These are phyloP conservation scores for Xiphophorus birchmanni DNA, from an alignment of 2,797 vertebrate genomes.

Conservation along the genomic window DNA sequence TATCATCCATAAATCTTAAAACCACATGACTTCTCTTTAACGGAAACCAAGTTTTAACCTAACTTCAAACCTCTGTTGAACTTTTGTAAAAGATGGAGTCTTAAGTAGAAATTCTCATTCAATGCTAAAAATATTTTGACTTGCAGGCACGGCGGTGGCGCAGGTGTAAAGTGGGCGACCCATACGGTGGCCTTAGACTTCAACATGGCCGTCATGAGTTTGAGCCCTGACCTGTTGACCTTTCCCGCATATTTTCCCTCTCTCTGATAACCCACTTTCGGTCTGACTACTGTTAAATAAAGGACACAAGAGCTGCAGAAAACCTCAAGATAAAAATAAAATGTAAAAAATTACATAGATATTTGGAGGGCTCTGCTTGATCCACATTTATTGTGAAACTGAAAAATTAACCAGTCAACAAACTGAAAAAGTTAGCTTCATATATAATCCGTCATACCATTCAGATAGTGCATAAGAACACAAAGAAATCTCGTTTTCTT, in stretches of 20 bases:
- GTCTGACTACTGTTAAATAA: no score
- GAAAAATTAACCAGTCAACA: not conserved
- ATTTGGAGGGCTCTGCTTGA: not conserved
- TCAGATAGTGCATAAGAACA: not conserved
- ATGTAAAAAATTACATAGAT: not conserved
- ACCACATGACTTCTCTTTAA: not conserved
- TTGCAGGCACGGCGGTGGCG: no score
- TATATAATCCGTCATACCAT: not conserved
- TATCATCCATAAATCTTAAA: not conserved
- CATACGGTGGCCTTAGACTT: no score
- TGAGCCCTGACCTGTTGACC: no score
- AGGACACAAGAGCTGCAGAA: no score
- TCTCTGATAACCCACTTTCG: no score
- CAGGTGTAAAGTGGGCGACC: no score
- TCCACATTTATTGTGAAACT: not conserved
- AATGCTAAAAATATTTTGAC: not conserved
- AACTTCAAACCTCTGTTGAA: not conserved
- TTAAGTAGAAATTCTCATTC: not conserved
- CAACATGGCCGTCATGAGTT: no score
- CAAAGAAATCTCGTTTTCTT: not conserved
- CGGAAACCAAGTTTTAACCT: not conserved
- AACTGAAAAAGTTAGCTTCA: not conserved
- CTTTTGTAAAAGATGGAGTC: not conserved
- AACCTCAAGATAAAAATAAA: no score
- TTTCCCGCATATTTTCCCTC: no score